Conservation (phyloP, 2,797 vertebrate species). For the Xiphorhynchus erythropygius region DNA sequence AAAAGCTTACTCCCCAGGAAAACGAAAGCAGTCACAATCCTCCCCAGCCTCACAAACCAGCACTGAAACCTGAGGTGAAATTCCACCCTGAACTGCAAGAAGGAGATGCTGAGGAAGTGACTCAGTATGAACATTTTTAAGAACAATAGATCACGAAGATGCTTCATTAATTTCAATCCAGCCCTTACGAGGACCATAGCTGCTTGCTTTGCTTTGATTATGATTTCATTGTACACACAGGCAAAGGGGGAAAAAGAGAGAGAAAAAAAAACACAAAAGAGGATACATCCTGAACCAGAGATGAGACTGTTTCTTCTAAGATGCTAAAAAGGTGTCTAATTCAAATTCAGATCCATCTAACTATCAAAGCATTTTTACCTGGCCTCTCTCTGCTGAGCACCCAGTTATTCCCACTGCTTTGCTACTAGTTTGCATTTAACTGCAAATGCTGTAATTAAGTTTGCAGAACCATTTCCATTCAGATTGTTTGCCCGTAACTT, state of each 20-base stretch:
- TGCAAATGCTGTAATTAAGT: background rate
- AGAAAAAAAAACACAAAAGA: too few relatives aligned
- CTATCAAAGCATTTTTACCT: background rate
- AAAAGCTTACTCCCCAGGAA: background rate
- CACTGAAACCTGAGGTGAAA: conserved; percentile 19
- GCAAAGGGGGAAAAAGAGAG: rapidly evolving
- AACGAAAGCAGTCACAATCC: background rate
- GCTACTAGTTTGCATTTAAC: background rate
- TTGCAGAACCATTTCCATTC: conserved; percentile 7
- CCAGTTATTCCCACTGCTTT: background rate
- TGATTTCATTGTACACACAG: background rate
- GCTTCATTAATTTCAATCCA: conserved; percentile 38
- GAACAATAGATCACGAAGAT: conserved; percentile 48
- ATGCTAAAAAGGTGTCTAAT: background rate
- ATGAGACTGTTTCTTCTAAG: background rate
- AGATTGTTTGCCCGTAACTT: background rate
- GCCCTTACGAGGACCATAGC: conserved; percentile 15
- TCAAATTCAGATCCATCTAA: background rate
- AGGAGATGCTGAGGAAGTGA: conserved; percentile 30
- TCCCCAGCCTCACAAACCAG: background rate
- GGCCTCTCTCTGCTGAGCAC: background rate
- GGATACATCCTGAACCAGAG: background rate
- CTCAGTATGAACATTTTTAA: conserved; percentile 17
- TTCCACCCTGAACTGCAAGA: background rate
- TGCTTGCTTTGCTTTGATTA: conserved; percentile 8